These are phyloP conservation scores for Oscheius myriophilus DNA, from an alignment of 2,888 invertebrate genomes.

Conservation along the genomic window DNA sequence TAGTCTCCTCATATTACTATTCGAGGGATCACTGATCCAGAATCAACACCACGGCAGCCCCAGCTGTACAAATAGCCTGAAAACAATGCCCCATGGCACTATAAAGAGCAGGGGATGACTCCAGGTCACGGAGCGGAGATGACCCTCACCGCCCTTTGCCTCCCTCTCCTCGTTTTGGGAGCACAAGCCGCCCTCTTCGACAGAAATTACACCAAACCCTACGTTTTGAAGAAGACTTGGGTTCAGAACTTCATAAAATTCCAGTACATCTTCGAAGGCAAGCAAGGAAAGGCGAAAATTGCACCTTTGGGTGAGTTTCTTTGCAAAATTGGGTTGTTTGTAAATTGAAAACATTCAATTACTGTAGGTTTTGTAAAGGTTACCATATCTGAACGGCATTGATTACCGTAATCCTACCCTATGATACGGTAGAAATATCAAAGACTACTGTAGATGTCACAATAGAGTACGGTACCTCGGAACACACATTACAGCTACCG, in stretches of 20 bases:
- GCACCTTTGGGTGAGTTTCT: slow-evolving; percentile 42
- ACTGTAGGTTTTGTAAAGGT: too few relatives aligned
- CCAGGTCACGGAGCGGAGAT: not conserved
- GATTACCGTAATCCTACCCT: too few relatives aligned
- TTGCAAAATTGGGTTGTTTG: not conserved
- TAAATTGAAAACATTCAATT: too few relatives aligned
- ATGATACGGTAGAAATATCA: too few relatives aligned
- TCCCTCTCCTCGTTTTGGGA: not conserved
- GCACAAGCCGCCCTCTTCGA: slow-evolving; percentile 37
- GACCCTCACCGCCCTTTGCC: not conserved
- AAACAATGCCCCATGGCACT: not conserved
- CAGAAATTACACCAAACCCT: slow-evolving; percentile 49
- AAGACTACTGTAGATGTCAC: too few relatives aligned
- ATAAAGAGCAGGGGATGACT: slow-evolving; percentile 1
- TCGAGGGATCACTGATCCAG: too few relatives aligned
- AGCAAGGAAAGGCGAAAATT: slow-evolving; percentile 45
- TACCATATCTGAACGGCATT: too few relatives aligned
- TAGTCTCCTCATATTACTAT: too few relatives aligned
- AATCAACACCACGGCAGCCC: too few relatives aligned
- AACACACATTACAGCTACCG: too few relatives aligned
- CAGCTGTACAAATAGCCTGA: too few relatives aligned
- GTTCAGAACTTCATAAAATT: slow-evolving; percentile 60
- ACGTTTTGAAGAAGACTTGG: slow-evolving; percentile 52
- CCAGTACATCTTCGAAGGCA: slow-evolving; percentile 50
- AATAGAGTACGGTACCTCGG: too few relatives aligned